Base-by-base conservation (phyloP, 2,888 invertebrate species). In the Tetranychus piercei region DNA sequence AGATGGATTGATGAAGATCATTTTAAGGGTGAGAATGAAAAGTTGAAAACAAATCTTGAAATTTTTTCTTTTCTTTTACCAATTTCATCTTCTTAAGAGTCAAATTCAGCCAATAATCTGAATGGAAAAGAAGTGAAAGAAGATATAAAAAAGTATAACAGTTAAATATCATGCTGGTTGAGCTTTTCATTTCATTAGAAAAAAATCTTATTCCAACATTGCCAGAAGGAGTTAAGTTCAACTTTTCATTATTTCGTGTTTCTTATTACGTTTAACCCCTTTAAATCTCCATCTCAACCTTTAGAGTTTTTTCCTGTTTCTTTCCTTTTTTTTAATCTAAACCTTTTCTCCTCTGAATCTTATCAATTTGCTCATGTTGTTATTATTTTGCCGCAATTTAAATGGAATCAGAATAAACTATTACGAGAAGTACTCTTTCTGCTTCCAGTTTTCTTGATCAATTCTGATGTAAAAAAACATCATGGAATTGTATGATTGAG, bases 41-140 rank as follows among this genome's bases (percentile, higher is more conserved):
- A 15, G 55, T 55, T 55, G 55, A 55, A 55, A 15, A 7, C 11
- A 55, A 55, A 34, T 34, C 34, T 34, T 55, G 55, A 55, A 55
- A 55, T 6, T 9, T 55, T 55, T 3, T 9, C 34, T 34, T 34
- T 34, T 34, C 34, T 34, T 34, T 34, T 34, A 34, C 34, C 34
- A 34, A 34, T 34, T 34, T 34, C 34, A 34, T 34, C 34, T 34
- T 34, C 34, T 34, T 34, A 66, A 66, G 20, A 66, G 20, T 66
- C 20, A 66, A 66, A 18, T 20, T 20, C 66, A 66, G 66, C 66
- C 66, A 66, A 18, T 66, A 66, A 66, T 66, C 66, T 66, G 66
- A 66, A 66, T 66, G 66, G 18, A 20, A 66, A 66, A 20, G n/a
- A 64, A 64, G 65, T 18, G 65, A 15, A n/a, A 66, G 66, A 66